A percentile compares a stretch with the other conserved stretches of the same genome.
Evolutionary conservation across 2,113 vertebrate species (phyloP).

Genomic region (Ivindomyrus marchei): DNA sequence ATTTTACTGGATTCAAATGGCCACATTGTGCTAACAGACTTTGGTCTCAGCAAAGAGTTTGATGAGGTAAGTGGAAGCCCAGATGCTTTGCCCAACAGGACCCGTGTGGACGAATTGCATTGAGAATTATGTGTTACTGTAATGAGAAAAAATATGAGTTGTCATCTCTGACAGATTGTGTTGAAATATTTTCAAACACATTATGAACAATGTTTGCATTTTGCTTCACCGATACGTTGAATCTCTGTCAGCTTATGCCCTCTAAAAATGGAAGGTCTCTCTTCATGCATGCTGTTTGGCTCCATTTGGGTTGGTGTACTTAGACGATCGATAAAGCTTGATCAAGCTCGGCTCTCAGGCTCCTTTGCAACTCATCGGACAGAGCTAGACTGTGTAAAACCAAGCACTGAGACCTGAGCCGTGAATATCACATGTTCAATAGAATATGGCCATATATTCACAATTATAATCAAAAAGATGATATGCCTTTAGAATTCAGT

Average conservation of each 20-base stretch:
- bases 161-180: background rate
- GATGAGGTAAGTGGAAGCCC: constrained; percentile 75
- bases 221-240: background rate
- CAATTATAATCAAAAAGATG: background rate
- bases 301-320: background rate
- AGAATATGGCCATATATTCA: background rate
- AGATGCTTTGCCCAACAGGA: background rate
- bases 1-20: constrained; percentile 90
- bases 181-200: background rate
- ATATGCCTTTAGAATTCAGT: background rate
- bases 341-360: background rate
- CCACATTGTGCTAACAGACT: constrained; percentile 95
- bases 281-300: background rate
- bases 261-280: background rate
- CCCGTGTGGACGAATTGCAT: background rate
- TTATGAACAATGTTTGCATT: background rate
- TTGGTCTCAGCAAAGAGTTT: constrained; percentile 97
- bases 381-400: background rate
- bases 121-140: background rate
- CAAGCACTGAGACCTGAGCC: background rate
- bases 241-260: background rate
- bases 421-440: background rate
- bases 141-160: background rate
- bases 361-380: background rate
- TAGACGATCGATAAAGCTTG: background rate